Percentiles rank a stretch among this genome's conserved stretches.
phyloP scores from a whole-genome alignment of 1,140 invertebrate genomes.

The Chrysopa pallens region DNA sequence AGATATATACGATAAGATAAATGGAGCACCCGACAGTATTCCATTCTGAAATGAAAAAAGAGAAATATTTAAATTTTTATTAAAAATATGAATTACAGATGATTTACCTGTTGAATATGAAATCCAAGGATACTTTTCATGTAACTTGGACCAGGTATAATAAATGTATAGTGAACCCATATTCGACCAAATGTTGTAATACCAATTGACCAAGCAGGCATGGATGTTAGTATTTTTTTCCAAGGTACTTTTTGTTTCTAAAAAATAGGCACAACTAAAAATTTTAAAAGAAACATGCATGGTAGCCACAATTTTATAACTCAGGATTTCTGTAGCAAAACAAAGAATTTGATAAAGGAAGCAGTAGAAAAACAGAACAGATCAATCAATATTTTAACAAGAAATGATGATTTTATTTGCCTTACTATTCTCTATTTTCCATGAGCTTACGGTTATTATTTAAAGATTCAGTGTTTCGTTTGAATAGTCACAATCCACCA shows the following conservation, averaged over 20 bases:
- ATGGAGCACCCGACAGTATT: slow-evolving; percentile 41
- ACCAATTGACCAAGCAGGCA: slow-evolving; percentile 65
- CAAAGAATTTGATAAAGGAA: no score
- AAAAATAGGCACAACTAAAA: not conserved
- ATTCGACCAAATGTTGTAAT: slow-evolving; percentile 54
- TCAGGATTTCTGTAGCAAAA: not conserved
- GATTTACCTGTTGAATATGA: slow-evolving; percentile 39
- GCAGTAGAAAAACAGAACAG: no score
- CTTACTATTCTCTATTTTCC: no score
- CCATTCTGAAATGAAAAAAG: slow-evolving; percentile 34
- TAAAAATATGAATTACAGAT: not conserved
- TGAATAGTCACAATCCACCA: no score
- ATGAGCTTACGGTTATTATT: no score
- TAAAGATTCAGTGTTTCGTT: no score
- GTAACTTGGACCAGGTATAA: slow-evolving; percentile 48
- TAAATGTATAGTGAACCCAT: slow-evolving; percentile 54
- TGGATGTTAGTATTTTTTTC: slow-evolving; percentile 52
- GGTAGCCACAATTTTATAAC: not conserved
- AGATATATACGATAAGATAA: slow-evolving; percentile 48
- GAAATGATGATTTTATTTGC: no score
- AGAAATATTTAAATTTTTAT: slow-evolving; percentile 2
- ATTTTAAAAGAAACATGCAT: not conserved
- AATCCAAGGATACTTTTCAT: slow-evolving; percentile 51
- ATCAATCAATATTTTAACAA: no score
- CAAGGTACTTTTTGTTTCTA: slow-evolving; percentile 44